These are phyloP conservation scores for Olivierus martensii DNA, from an alignment of 1,140 invertebrate species.

Conservation along the genomic window DNA sequence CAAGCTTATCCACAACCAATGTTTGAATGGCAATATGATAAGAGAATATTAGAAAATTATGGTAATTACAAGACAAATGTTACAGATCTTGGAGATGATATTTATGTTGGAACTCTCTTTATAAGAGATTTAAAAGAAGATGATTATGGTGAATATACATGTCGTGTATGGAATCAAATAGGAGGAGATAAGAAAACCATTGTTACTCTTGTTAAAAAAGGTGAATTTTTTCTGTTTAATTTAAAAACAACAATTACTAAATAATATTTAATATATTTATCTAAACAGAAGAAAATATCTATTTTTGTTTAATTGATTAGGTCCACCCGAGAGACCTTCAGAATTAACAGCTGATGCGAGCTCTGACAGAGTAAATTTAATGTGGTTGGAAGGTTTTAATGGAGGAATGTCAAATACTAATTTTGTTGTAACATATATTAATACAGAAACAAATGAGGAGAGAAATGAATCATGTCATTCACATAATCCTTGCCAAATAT, in stretches of 20 bases:
- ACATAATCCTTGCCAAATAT: constrained; percentile 74
- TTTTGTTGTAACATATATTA: constrained; percentile 47
- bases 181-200: constrained; percentile 49
- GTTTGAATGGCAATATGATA: constrained; percentile 77
- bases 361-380: constrained; percentile 56
- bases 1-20: constrained; percentile 82
- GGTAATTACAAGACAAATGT: constrained; percentile 72
- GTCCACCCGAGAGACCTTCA: constrained; percentile 63
- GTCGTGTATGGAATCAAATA: constrained; percentile 60
- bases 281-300: background rate
- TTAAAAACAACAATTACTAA: background rate
- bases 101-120: constrained; percentile 62
- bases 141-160: constrained; percentile 83
- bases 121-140: constrained; percentile 53
- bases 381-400: constrained; percentile 78
- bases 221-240: background rate
- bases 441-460: constrained; percentile 45
- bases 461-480: constrained; percentile 48
- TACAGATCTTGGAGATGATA: constrained; percentile 62
- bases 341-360: constrained; percentile 35
- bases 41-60: constrained; percentile 47
- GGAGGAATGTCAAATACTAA: constrained; percentile 70
- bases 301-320: constrained; percentile 25
- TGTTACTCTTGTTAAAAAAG: constrained; percentile 43
- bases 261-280: background rate